Percentiles rank a stretch among this genome's conserved stretches.
Conservation (phyloP, 2,113 vertebrate species). For the Brevimyrus niger region DNA sequence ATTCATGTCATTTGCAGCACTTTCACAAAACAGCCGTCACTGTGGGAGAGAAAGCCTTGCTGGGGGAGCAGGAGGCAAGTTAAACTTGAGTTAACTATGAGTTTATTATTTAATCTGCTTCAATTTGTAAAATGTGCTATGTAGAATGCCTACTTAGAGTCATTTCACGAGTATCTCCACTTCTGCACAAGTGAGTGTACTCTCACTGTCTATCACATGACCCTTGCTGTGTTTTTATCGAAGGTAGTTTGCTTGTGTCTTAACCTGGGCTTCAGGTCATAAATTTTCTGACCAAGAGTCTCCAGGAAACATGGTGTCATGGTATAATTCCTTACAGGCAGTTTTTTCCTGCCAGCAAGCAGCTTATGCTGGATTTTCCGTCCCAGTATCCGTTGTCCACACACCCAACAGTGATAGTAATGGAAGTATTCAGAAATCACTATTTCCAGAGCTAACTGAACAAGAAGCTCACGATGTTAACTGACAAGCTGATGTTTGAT, state of each 20-base stretch:
- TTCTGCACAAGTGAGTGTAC: background rate
- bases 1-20: background rate
- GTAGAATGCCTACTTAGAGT: background rate
- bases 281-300: background rate
- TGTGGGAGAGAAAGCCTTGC: background rate
- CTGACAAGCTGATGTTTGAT: background rate
- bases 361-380: background rate
- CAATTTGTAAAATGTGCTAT: background rate
- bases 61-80: background rate
- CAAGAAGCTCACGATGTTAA: background rate
- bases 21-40: background rate
- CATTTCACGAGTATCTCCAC: background rate
- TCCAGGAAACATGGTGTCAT: background rate
- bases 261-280: background rate
- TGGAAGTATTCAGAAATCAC: background rate
- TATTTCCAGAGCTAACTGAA: background rate
- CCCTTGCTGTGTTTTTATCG: background rate
- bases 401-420: background rate
- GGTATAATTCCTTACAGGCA: background rate
- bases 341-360: background rate
- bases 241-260: background rate
- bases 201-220: background rate
- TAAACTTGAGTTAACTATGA: background rate
- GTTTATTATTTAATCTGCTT: background rate
- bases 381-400: background rate